Evolutionary conservation across 1,140 invertebrate genomes (phyloP).

Genomic region (Philotrypesis tridentata): DNA sequence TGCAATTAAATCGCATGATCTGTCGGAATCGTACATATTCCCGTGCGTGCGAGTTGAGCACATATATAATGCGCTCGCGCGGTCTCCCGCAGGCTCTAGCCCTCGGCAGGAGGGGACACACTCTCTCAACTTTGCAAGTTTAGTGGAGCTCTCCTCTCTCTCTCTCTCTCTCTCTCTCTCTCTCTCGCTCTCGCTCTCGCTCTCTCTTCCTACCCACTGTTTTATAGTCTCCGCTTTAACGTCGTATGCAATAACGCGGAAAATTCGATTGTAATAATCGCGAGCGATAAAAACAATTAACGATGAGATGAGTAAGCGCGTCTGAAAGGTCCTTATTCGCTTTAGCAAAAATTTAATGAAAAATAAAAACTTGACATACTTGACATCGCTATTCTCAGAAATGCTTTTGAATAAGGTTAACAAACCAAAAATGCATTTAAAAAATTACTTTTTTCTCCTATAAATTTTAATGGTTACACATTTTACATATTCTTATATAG

Average conservation of each 20-base stretch:
- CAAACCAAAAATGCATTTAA: no score
- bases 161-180: no score
- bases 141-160: no score
- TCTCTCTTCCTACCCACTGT: background rate
- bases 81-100: background rate
- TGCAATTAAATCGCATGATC: conserved; percentile 31
- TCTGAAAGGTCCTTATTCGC: no score
- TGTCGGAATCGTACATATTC: conserved; percentile 11
- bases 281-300: background rate
- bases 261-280: background rate
- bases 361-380: no score
- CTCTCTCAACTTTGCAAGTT: background rate
- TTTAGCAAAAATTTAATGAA: no score
- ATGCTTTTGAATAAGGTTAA: no score
- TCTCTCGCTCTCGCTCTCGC: background rate
- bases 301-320: background rate
- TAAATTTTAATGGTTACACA: no score
- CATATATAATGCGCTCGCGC: conserved; percentile 6
- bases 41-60: conserved; percentile 17
- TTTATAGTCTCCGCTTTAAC: background rate
- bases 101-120: background rate
- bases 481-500: no score
- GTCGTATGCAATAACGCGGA: background rate
- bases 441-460: no score
- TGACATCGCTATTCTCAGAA: no score